Evolutionary conservation across 2,888 invertebrate species (phyloP).

Genomic region (Gari tellinella): DNA sequence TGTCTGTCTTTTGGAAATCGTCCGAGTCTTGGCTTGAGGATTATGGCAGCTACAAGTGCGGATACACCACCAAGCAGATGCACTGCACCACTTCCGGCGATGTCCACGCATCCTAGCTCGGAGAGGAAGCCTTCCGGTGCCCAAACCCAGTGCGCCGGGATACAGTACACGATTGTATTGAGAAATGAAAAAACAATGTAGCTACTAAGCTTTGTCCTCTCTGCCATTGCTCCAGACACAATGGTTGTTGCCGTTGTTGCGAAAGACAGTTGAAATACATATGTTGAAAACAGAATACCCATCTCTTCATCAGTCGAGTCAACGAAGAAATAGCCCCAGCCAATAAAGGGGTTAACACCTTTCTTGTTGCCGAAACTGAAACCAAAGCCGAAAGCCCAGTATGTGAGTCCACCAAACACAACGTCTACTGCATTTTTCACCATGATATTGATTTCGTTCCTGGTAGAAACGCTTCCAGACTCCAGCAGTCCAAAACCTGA

Average conservation of each 20-base stretch:
- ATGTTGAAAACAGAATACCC: slow-evolving; percentile 75
- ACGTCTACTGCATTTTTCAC: slow-evolving; percentile 79
- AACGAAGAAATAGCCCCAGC: slow-evolving; percentile 92
- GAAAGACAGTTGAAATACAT: slow-evolving; percentile 81
- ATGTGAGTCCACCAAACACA: slow-evolving; percentile 75
- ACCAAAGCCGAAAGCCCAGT: slow-evolving; percentile 96
- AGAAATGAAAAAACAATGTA: slow-evolving; percentile 81
- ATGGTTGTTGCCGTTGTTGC: slow-evolving; percentile 82
- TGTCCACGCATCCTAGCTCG: slow-evolving; percentile 68
- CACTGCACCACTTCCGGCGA: slow-evolving; percentile 83
- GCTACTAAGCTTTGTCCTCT: slow-evolving; percentile 79
- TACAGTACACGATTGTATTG: slow-evolving; percentile 81
- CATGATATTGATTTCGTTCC: slow-evolving; percentile 97
- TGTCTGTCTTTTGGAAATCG: slow-evolving; percentile 69
- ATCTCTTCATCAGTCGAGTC: slow-evolving; percentile 83
- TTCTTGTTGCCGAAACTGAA: slow-evolving; percentile 90
- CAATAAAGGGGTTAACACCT: slow-evolving; percentile 91
- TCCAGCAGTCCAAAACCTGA: slow-evolving; percentile 96
- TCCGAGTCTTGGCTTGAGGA: slow-evolving; percentile 78
- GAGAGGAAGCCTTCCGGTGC: slow-evolving; percentile 78
- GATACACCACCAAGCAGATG: slow-evolving; percentile 82
- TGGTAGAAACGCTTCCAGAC: slow-evolving; percentile 91
- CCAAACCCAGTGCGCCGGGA: slow-evolving; percentile 85
- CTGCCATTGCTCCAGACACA: slow-evolving; percentile 83
- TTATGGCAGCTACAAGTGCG: slow-evolving; percentile 80